These are phyloP conservation scores for Caerostris darwini DNA, from an alignment of 1,140 invertebrate species.

Conservation along the genomic window DNA sequence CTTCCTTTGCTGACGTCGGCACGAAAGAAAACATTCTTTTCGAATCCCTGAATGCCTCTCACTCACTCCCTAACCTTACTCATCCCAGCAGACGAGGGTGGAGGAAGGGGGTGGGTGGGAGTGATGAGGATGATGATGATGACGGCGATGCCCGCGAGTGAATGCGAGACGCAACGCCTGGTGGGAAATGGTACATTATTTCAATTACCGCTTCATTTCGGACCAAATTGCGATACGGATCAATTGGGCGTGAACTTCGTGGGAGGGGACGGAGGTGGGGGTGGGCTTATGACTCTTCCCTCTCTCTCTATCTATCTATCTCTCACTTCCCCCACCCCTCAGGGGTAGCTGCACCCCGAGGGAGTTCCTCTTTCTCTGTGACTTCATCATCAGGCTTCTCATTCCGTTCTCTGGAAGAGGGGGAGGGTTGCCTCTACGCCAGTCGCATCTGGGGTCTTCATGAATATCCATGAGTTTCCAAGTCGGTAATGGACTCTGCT, in stretches of 20 bases:
- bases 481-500: slow-evolving; percentile 66
- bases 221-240: slow-evolving; percentile 76
- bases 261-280: neutral
- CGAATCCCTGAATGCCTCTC: neutral
- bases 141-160: slow-evolving; percentile 54
- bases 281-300: slow-evolving; percentile 51
- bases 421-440: neutral
- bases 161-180: slow-evolving; percentile 28
- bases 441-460: slow-evolving; percentile 67
- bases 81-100: neutral
- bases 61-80: neutral
- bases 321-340: neutral
- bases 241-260: slow-evolving; percentile 74
- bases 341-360: slow-evolving; percentile 48
- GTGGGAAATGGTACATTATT: slow-evolving; percentile 77
- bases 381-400: slow-evolving; percentile 28
- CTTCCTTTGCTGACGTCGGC: neutral
- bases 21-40: slow-evolving; percentile 23
- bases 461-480: slow-evolving; percentile 71
- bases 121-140: neutral
- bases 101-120: neutral
- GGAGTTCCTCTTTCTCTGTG: slow-evolving; percentile 56
- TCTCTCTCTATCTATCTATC: neutral
- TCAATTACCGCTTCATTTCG: slow-evolving; percentile 78
- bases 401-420: neutral